Evolutionary conservation across 1,140 invertebrate genomes (phyloP).

Genomic region (Solenopsis invicta): DNA sequence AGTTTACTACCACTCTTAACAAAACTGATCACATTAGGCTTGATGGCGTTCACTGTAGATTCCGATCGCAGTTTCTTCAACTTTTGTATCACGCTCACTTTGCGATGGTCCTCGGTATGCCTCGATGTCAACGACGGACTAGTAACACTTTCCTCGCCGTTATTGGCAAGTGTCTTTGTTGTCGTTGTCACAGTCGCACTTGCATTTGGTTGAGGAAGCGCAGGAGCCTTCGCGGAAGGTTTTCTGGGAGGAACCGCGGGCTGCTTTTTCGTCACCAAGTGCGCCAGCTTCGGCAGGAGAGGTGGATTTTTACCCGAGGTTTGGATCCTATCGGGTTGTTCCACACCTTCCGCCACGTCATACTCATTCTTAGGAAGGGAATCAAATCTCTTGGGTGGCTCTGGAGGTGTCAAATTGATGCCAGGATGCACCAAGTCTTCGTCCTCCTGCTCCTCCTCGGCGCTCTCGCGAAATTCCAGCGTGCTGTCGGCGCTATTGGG

Average conservation of each 20-base stretch:
- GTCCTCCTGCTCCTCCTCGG: slow-evolving; percentile 74
- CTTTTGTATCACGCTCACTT: slow-evolving; percentile 80
- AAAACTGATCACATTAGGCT: slow-evolving; percentile 83
- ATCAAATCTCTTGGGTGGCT: slow-evolving; percentile 86
- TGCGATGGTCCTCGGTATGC: slow-evolving; percentile 69
- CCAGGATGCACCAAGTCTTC: slow-evolving; percentile 68
- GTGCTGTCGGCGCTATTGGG: slow-evolving; percentile 78
- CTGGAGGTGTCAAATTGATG: slow-evolving; percentile 80
- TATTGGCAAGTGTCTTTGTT: not conserved
- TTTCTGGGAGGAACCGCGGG: slow-evolving; percentile 83
- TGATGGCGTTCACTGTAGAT: slow-evolving; percentile 77
- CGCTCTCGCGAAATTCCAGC: slow-evolving; percentile 76
- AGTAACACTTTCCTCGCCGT: slow-evolving; percentile 40
- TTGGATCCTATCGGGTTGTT: slow-evolving; percentile 71
- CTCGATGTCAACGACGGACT: slow-evolving; percentile 18
- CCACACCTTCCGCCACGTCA: slow-evolving; percentile 79
- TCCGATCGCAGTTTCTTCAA: slow-evolving; percentile 81
- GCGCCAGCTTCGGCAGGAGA: slow-evolving; percentile 82
- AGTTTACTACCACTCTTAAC: slow-evolving; percentile 80
- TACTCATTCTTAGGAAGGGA: slow-evolving; percentile 85
- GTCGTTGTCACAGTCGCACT: not conserved
- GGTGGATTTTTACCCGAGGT: slow-evolving; percentile 79
- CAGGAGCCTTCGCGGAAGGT: slow-evolving; percentile 1
- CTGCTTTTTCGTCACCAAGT: slow-evolving; percentile 80
- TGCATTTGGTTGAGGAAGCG: not conserved